Conservation (phyloP, 1,140 invertebrate species). For the Arctopsyche grandis region DNA sequence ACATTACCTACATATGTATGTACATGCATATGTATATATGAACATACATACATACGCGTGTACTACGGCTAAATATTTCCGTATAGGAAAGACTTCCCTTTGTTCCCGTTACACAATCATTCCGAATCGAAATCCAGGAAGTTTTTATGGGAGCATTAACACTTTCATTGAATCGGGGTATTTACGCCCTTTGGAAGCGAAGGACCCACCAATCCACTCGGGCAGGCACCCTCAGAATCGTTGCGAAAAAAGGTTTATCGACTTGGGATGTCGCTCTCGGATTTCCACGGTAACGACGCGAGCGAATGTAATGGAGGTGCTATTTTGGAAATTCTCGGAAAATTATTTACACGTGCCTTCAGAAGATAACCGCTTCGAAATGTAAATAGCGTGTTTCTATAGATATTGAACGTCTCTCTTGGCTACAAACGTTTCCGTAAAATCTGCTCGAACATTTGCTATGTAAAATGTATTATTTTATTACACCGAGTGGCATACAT, state of each 20-base stretch:
- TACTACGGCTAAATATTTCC: too few relatives aligned
- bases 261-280: background rate
- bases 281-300: background rate
- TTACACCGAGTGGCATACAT: too few relatives aligned
- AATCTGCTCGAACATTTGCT: too few relatives aligned
- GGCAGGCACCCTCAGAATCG: background rate
- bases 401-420: too few relatives aligned
- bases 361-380: background rate
- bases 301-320: background rate
- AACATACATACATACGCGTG: background rate
- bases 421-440: too few relatives aligned
- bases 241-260: background rate
- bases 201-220: background rate
- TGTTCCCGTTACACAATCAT: background rate
- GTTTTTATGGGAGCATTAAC: slow-evolving; percentile 19
- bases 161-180: slow-evolving; percentile 6
- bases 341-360: background rate
- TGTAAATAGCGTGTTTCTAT: too few relatives aligned
- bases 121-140: background rate
- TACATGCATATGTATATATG: background rate
- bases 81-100: background rate
- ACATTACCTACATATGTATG: background rate
- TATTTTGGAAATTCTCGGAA: background rate
- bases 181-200: background rate
- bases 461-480: too few relatives aligned